These are phyloP conservation scores for Syncerus caffer DNA, from an alignment of 2,797 vertebrate genomes.

Conservation along the genomic window DNA sequence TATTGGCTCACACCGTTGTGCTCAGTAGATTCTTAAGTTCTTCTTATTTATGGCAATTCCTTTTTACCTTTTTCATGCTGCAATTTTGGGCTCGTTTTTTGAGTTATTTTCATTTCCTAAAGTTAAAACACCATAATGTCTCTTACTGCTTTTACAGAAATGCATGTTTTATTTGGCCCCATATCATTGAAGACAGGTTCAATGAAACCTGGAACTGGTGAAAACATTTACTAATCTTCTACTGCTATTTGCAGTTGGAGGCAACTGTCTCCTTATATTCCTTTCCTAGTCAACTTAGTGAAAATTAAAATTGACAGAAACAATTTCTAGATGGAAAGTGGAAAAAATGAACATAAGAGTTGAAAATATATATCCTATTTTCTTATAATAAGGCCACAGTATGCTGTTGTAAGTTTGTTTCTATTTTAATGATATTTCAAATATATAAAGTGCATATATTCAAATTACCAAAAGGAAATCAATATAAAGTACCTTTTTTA, in stretches of 20 bases:
- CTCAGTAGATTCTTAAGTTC: not conserved
- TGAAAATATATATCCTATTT: conserved; percentile 27
- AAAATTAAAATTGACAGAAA: conserved; percentile 81
- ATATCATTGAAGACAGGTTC: conserved; percentile 42
- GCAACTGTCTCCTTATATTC: conserved; percentile 58
- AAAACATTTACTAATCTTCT: conserved; percentile 59
- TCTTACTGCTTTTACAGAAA: conserved; percentile 24
- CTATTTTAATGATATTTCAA: conserved; percentile 36
- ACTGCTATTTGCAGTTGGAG: conserved; percentile 64
- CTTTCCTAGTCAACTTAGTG: conserved; percentile 49
- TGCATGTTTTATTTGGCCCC: not conserved
- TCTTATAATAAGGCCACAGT: conserved; percentile 2
- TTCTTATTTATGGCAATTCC: not conserved
- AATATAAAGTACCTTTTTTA: not conserved
- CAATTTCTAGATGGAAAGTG: conserved; percentile 76
- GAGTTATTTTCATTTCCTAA: conserved; percentile 12
- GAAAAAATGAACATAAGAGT: conserved; percentile 73
- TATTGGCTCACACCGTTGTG: not conserved
- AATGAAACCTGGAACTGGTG: conserved; percentile 33
- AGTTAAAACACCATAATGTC: conserved; percentile 10
- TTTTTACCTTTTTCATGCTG: not conserved
- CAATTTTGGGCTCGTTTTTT: not conserved
- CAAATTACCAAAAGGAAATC: conserved; percentile 30
- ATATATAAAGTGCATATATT: not conserved
- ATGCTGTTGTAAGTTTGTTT: conserved; percentile 12